Evolutionary conservation across 2,888 invertebrate genomes (phyloP).

Genomic region (Folsomia candida): DNA sequence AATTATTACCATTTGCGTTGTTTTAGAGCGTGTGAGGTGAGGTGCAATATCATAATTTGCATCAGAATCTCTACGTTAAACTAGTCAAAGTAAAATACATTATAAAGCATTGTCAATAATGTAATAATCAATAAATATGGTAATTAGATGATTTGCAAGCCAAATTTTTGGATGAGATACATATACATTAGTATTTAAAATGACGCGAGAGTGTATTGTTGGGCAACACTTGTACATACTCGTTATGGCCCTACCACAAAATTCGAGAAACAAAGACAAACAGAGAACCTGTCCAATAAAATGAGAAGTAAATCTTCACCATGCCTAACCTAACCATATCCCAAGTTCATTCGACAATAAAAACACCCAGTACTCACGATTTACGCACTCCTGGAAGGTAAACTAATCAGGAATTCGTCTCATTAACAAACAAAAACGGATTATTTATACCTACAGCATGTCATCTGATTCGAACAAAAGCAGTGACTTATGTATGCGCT

Average conservation of each 20-base stretch:
- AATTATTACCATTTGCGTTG: not conserved
- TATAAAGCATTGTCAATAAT: not conserved
- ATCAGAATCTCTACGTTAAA: not conserved
- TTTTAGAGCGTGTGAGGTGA: not conserved
- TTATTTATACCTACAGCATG: not conserved
- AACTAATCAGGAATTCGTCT: slow-evolving; percentile 9
- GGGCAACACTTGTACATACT: no score
- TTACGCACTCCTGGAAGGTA: no score
- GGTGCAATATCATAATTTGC: not conserved
- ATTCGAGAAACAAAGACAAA: no score
- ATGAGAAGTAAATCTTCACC: no score
- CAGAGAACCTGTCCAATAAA: no score
- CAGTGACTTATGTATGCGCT: no score
- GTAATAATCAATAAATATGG: not conserved
- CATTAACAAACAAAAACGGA: not conserved
- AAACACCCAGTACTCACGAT: no score
- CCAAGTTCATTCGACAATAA: no score
- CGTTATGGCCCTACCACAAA: no score
- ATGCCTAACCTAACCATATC: no score
- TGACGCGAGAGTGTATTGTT: no score
- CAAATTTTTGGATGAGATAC: not conserved
- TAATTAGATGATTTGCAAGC: not conserved
- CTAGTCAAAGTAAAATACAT: not conserved
- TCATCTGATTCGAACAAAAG: not conserved
- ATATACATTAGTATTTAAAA: no score